Percentiles rank a stretch among this genome's conserved stretches.
Evolutionary conservation across 2,797 vertebrate genomes (phyloP).

Genomic region (Acanthurus lineatus): DNA sequence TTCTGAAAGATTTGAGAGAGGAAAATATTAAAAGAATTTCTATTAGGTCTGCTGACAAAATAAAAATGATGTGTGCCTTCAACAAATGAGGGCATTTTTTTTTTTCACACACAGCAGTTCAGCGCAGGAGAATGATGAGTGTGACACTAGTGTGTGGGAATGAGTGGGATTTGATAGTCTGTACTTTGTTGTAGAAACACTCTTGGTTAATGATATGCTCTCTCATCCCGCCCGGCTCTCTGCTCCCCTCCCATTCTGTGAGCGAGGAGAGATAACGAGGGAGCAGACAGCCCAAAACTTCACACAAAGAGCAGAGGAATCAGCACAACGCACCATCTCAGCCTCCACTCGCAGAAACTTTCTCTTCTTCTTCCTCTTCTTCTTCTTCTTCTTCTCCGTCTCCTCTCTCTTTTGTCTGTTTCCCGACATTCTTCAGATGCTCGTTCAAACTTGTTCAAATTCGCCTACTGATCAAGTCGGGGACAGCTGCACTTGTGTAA

Average conservation of each 20-base stretch:
- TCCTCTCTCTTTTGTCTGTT: slow-evolving; percentile 42
- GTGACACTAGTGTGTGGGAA: slow-evolving; percentile 69
- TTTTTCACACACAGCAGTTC: slow-evolving; percentile 61
- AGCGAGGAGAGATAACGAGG: slow-evolving; percentile 76
- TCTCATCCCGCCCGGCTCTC: slow-evolving; percentile 67
- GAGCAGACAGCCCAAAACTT: slow-evolving; percentile 75
- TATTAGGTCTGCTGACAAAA: slow-evolving; percentile 54
- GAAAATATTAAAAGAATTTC: slow-evolving; percentile 67
- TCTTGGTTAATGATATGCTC: slow-evolving; percentile 79
- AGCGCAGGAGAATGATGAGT: slow-evolving; percentile 59
- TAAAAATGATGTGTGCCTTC: slow-evolving; percentile 49
- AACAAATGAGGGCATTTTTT: slow-evolving; percentile 68
- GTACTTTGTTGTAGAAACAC: slow-evolving; percentile 78
- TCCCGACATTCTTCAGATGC: slow-evolving; percentile 56
- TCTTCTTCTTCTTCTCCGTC: slow-evolving; percentile 31
- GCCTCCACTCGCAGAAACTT: slow-evolving; percentile 64
- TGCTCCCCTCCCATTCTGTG: slow-evolving; percentile 51
- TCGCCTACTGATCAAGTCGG: slow-evolving; percentile 66
- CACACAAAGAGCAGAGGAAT: slow-evolving; percentile 69
- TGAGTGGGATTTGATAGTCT: slow-evolving; percentile 74
- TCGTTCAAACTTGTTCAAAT: slow-evolving; percentile 68
- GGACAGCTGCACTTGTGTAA: slow-evolving; percentile 55
- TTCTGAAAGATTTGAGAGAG: slow-evolving; percentile 55
- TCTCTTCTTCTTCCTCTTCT: slow-evolving; percentile 47
- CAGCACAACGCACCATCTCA: slow-evolving; percentile 63